A percentile compares a stretch with the other conserved stretches of the same genome.
phyloP scores from a whole-genome alignment of 35 echinoderm and acorn worm species.

The Patiria miniata region DNA sequence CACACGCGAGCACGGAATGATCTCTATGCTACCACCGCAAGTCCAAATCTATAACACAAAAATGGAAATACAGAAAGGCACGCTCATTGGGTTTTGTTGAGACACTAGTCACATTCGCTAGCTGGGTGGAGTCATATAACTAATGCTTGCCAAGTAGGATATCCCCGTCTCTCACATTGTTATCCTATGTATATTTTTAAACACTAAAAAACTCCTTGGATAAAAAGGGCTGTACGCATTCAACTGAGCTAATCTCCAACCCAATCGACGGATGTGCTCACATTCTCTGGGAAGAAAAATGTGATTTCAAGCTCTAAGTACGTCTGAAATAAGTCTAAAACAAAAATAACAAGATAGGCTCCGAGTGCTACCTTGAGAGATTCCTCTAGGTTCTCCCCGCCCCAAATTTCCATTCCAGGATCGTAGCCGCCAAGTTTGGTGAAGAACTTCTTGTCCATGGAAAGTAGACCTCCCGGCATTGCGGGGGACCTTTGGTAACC shows the following conservation, averaged over 20 bases:
- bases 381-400: constrained; percentile 74
- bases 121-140: no score
- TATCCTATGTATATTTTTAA: no score
- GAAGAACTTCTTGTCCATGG: constrained; percentile 57
- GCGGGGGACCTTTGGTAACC: constrained; percentile 39
- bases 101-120: background rate
- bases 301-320: no score
- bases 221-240: no score
- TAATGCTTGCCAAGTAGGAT: no score
- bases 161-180: no score
- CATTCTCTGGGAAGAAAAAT: no score
- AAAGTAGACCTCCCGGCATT: constrained; percentile 70
- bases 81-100: background rate
- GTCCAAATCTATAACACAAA: constrained; percentile 69
- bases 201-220: no score
- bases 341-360: background rate
- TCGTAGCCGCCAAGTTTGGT: constrained; percentile 63
- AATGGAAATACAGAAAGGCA: background rate
- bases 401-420: constrained; percentile 67
- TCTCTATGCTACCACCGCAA: constrained; percentile 78
- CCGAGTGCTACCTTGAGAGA: constrained; percentile 65
- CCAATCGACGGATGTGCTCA: no score
- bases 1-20: constrained; percentile 80
- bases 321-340: background rate
- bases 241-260: no score